These are phyloP conservation scores for Drosophila nannoptera DNA, from an alignment of 1,140 invertebrate species.

Conservation along the genomic window DNA sequence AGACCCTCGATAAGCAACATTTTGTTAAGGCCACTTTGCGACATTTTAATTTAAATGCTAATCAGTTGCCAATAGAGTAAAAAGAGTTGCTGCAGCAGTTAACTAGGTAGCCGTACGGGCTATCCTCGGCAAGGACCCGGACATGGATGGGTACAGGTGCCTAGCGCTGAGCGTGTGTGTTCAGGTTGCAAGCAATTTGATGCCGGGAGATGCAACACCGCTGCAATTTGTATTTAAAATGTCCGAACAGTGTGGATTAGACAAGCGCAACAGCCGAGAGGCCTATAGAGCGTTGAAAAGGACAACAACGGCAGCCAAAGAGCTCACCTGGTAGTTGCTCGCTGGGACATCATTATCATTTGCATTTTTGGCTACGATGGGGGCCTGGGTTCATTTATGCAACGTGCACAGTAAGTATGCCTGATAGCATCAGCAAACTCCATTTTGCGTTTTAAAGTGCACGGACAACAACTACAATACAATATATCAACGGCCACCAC, in stretches of 20 bases:
- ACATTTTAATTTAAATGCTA: constrained; percentile 77
- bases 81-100: constrained; percentile 45
- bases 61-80: constrained; percentile 74
- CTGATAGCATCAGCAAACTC: constrained; percentile 27
- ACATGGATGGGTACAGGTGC: background rate
- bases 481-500: background rate
- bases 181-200: constrained; percentile 47
- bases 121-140: background rate
- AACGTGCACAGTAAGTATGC: constrained; percentile 34
- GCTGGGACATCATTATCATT: constrained; percentile 65
- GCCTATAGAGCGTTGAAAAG: constrained; percentile 20
- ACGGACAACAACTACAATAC: constrained; percentile 2
- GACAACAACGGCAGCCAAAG: background rate
- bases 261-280: constrained; percentile 41
- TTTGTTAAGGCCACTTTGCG: constrained; percentile 76
- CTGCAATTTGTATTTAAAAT: constrained; percentile 76
- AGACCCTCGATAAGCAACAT: constrained; percentile 49
- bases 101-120: constrained; percentile 8
- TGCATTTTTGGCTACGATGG: constrained; percentile 55
- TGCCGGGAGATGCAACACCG: constrained; percentile 20
- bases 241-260: constrained; percentile 62
- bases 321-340: constrained; percentile 12
- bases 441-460: constrained; percentile 29
- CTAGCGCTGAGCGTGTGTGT: background rate
- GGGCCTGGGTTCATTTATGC: constrained; percentile 19